Evolutionary conservation across 2,888 invertebrate genomes (phyloP), one percentile per base, ranked within the genome.

Genomic region (Athalia rosae): DNA sequence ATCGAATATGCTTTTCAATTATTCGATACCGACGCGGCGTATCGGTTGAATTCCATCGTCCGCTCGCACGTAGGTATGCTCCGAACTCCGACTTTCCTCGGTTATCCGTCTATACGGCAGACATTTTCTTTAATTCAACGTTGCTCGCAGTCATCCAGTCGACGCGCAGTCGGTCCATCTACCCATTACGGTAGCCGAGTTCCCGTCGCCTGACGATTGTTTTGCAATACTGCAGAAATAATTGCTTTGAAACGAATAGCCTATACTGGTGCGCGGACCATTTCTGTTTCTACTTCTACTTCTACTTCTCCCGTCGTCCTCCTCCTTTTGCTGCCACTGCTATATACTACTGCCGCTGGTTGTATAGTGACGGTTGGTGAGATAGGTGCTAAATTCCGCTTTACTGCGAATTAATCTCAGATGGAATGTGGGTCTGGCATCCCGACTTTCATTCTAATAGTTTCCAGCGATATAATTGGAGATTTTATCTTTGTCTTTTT

Each of bases 181-280:
- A 80, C 71, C 80, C 79, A 81, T 81, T 82, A 80, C 81, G 79
- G 76, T 77, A 78, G 78, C 80, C 79, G 79, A 73, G 66, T 71
- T 81, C 74, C 77, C 74, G 63, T 79, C 66, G 78, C 79, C 74
- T 79, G 79, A 81, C 83, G 85, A 88, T 89, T 88, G 88, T 88
- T 89, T 89, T 85, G 88, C 87, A 88, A 89, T 86, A 86, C 86
- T 85, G 85, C 85, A 85, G 86, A 87, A 89, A 89, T 88, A 86
- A 89, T 87, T 86, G 86, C 87, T 85, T 84, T 86, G 86, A 87
- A 89, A 87, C 82, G 84, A 82, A 85, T 82, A 79, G 74, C 76
- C 71, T 63, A 13, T 81, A 80, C 83, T 76, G 80, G 78, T 53
- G 80, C 78, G 80, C 74, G 74, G 28, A 74, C 61, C 62, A 74